Conservation (phyloP, 2,113 vertebrate genomes). For the Pogonocichla stellata region DNA sequence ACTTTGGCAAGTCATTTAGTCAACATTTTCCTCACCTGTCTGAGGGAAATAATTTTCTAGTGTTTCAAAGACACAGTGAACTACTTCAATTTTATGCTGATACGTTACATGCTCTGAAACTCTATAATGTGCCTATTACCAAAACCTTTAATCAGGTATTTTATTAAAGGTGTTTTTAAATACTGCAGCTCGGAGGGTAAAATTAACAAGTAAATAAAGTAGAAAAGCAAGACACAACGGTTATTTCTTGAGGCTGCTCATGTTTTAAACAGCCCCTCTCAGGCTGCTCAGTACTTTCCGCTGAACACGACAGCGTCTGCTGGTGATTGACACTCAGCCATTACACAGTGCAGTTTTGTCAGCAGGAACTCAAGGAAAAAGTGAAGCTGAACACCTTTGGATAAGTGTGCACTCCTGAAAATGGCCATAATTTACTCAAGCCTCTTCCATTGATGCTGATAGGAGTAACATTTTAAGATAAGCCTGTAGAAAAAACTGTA, state of each 20-base stretch:
- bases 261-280: not conserved
- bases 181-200: not conserved
- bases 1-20: not conserved
- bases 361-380: constrained; percentile 49
- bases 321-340: constrained; percentile 49
- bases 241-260: not conserved
- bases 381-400: constrained; percentile 51
- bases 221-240: not conserved
- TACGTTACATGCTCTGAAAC: not conserved
- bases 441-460: constrained; percentile 49
- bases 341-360: constrained; percentile 40
- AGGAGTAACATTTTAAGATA: constrained; percentile 60
- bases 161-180: not conserved
- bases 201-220: not conserved
- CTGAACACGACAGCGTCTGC: not conserved
- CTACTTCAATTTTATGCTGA: not conserved
- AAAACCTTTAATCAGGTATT: not conserved
- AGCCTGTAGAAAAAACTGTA: constrained; percentile 44
- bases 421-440: constrained; percentile 65
- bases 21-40: not conserved
- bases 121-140: not conserved
- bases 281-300: not conserved
- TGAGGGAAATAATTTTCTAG: not conserved
- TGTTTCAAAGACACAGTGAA: not conserved
- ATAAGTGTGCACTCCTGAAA: constrained; percentile 56